Conservation (phyloP, 2,113 vertebrate species). For the Sus scrofa region T2T-Sscrofa CM000813.6:111663001-111663500, state of each 20-base stretch:
- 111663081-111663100: background rate
- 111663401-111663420: constrained; percentile 39
- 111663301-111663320: background rate
- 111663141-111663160: constrained; percentile 60
- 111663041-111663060: constrained; percentile 5
- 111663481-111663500: background rate
- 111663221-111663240: constrained; percentile 39
- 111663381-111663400: background rate
- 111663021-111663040: constrained; percentile 57
- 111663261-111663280: background rate
- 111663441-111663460: constrained; percentile 19
- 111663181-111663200: constrained; percentile 44
- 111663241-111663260: background rate
- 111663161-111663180: constrained; percentile 31
- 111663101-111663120: constrained; percentile 63
- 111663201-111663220: background rate
- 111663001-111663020: constrained; percentile 72
- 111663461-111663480: background rate
- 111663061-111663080: background rate
- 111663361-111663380: background rate
- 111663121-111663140: constrained; percentile 67
- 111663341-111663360: background rate
- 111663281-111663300: constrained; percentile 17
- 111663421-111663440: constrained; percentile 37
- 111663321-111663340: constrained; percentile 32